phyloP scores from a whole-genome alignment of 2,113 vertebrate species.

The Balaeniceps rex region DNA sequence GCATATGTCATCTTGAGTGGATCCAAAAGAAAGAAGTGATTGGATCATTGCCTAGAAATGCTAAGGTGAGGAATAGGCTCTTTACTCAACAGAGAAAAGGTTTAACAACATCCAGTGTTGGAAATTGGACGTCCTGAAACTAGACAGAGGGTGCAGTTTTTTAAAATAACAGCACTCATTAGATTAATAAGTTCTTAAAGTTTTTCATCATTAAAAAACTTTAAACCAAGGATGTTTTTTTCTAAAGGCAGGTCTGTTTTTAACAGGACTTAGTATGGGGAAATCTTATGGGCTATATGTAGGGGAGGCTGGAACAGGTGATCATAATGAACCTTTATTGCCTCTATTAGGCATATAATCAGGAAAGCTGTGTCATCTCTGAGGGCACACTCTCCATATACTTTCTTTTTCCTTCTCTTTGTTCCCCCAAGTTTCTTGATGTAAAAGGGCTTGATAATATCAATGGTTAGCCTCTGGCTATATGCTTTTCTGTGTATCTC shows the following conservation, averaged over 20 bases:
- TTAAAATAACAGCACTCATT: neutral
- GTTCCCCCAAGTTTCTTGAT: neutral
- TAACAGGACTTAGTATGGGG: neutral
- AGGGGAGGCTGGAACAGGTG: neutral
- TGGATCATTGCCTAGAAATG: neutral
- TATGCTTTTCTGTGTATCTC: neutral
- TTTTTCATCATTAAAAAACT: neutral
- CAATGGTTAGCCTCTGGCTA: neutral
- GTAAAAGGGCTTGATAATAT: neutral
- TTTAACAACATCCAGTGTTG: neutral
- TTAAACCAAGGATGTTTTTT: neutral
- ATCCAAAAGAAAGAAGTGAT: neutral
- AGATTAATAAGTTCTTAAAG: neutral
- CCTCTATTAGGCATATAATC: accelerated
- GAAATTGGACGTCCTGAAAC: neutral
- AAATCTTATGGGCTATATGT: accelerated
- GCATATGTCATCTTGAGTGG: neutral
- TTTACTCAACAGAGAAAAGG: neutral
- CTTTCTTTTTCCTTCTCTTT: neutral
- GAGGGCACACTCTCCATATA: too few relatives aligned
- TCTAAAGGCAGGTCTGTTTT: neutral
- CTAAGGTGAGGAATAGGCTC: neutral
- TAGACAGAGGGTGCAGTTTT: neutral
- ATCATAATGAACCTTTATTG: neutral
- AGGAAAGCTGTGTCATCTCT: neutral